These are phyloP conservation scores for Coboldia fuscipes DNA, from an alignment of 1,140 invertebrate species.

Conservation along the genomic window DNA sequence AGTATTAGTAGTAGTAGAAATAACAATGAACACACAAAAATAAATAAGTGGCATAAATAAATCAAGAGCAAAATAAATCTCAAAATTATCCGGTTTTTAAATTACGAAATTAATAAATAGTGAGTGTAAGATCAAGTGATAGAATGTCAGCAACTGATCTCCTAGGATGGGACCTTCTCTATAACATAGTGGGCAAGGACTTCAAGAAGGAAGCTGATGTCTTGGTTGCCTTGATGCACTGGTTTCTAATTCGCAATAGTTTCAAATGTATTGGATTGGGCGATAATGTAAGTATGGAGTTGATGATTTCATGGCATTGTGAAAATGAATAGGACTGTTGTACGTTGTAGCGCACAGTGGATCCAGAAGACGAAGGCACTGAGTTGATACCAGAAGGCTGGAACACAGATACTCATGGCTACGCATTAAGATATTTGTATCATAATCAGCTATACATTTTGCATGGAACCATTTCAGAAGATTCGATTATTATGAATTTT, in stretches of 20 bases:
- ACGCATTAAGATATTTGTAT: slow-evolving; percentile 40
- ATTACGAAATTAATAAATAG: too few species aligned
- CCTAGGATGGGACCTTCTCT: slow-evolving; percentile 55
- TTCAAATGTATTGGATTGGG: slow-evolving; percentile 50
- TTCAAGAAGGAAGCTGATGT: slow-evolving; percentile 45
- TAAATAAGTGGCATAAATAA: too few species aligned
- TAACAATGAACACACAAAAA: too few species aligned
- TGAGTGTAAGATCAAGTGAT: too few species aligned
- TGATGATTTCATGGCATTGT: slow-evolving; percentile 3
- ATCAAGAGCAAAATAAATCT: too few species aligned
- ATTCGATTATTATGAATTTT: slow-evolving; percentile 37
- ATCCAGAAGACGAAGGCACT: slow-evolving; percentile 32
- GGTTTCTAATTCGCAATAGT: slow-evolving; percentile 42
- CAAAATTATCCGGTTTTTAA: too few species aligned
- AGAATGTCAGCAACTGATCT: slow-evolving; percentile 17
- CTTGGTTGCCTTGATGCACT: slow-evolving; percentile 43
- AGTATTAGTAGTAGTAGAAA: too few species aligned
- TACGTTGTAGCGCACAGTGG: slow-evolving; percentile 30
- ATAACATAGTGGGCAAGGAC: slow-evolving; percentile 33
- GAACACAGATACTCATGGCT: slow-evolving; percentile 33
- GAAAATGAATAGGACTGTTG: slow-evolving; percentile 5
- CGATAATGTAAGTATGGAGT: slow-evolving; percentile 30
- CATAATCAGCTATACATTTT: slow-evolving; percentile 41
- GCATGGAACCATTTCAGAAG: slow-evolving; percentile 36
- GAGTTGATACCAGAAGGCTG: slow-evolving; percentile 46